Evolutionary conservation across 2,113 vertebrate genomes (phyloP).

Genomic region (Echinops telfairi): DNA sequence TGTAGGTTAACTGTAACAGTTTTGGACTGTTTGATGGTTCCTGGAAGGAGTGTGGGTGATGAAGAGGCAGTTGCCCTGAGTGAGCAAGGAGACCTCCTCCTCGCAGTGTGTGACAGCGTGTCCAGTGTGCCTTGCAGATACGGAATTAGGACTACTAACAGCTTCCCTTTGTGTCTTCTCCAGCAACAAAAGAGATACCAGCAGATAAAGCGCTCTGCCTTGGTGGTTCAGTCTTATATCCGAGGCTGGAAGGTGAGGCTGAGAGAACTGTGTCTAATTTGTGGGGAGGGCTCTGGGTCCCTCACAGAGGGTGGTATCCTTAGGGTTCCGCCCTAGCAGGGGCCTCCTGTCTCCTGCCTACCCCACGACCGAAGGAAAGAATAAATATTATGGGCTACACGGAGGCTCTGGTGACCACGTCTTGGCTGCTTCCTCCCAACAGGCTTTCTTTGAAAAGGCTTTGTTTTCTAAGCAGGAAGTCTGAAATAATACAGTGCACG

Average conservation of each 20-base stretch:
- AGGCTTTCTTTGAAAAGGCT: conserved; percentile 52
- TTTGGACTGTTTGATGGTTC: background rate
- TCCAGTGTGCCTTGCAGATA: background rate
- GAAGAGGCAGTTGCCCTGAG: background rate
- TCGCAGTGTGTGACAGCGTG: background rate
- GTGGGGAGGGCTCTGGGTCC: background rate
- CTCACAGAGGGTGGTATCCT: conserved; percentile 45
- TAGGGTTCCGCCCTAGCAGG: background rate
- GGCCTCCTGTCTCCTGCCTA: background rate
- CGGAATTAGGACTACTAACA: background rate
- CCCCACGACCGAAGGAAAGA: conserved; percentile 28
- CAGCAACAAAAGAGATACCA: conserved; percentile 97
- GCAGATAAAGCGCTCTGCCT: conserved; percentile 92
- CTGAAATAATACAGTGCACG: conserved; percentile 36
- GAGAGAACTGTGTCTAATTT: background rate
- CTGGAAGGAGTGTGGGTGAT: background rate
- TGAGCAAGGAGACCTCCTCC: background rate
- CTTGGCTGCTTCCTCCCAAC: conserved; percentile 65
- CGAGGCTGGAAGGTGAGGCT: conserved; percentile 97
- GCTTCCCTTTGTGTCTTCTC: conserved; percentile 64
- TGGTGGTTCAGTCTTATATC: conserved; percentile 95
- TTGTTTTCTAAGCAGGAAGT: conserved; percentile 76
- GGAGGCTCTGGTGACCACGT: background rate
- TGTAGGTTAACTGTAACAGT: background rate
- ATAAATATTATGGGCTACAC: conserved; percentile 49